Conservation (phyloP, 2,113 vertebrate species). For the Platanista minor region DNA sequence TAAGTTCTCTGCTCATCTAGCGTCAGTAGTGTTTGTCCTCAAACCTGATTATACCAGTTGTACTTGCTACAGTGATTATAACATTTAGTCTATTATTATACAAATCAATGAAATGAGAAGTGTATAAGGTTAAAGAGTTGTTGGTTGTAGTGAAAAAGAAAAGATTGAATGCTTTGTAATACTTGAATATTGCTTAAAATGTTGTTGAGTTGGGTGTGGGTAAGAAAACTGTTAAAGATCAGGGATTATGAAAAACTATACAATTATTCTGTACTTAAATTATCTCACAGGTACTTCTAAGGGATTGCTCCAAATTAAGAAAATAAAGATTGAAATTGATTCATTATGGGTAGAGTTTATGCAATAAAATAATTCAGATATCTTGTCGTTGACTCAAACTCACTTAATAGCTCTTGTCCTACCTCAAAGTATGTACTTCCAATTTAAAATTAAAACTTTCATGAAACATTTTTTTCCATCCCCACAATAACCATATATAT, state of each 20-base stretch:
- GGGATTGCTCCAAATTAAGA: neutral
- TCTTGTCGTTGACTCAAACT: neutral
- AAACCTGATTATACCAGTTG: neutral
- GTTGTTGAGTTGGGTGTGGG: neutral
- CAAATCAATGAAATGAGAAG: neutral
- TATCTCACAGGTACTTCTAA: neutral
- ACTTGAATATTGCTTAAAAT: neutral
- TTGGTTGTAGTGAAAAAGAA: neutral
- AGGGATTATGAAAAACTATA: neutral
- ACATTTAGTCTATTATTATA: neutral
- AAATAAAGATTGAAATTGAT: neutral
- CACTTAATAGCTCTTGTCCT: neutral
- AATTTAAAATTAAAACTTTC: constrained; percentile 20
- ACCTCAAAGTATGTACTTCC: neutral
- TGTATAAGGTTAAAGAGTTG: neutral
- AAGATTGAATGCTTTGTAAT: neutral
- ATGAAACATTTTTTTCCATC: neutral
- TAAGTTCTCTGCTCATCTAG: neutral
- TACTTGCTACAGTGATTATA: neutral
- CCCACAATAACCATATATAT: neutral
- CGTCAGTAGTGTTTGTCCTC: neutral
- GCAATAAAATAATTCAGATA: neutral
- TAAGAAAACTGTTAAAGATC: neutral
- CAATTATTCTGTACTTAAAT: neutral
- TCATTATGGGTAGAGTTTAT: neutral